Percentiles rank a stretch among this genome's conserved stretches.
Conservation (phyloP, 2,888 invertebrate genomes). For the Pterostichus niger region DNA sequence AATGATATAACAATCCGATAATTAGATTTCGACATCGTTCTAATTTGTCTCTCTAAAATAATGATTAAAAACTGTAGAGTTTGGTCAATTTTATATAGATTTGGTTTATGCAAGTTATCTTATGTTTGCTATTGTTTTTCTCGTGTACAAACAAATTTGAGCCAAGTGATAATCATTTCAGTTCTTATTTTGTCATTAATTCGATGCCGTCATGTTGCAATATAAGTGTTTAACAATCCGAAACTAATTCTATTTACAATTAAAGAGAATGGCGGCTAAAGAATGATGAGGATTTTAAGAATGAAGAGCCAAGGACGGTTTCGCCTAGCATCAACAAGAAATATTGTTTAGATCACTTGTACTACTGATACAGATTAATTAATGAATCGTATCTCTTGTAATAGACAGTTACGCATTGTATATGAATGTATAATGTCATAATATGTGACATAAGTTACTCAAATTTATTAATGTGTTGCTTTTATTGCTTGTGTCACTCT, state of each 20-base stretch:
- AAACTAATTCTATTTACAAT: slow-evolving; percentile 30
- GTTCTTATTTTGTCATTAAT: slow-evolving; percentile 2
- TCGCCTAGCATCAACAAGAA: slow-evolving; percentile 21
- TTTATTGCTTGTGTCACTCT: not conserved
- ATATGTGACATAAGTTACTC: slow-evolving; percentile 24
- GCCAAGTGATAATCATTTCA: not conserved
- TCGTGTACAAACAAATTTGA: not conserved
- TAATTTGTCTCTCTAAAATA: too few relatives aligned
- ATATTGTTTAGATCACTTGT: slow-evolving; percentile 15
- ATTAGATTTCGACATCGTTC: too few relatives aligned
- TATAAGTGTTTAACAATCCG: slow-evolving; percentile 23
- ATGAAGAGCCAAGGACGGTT: slow-evolving; percentile 13
- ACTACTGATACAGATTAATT: slow-evolving; percentile 32
- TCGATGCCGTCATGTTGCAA: slow-evolving; percentile 10
- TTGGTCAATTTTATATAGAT: too few relatives aligned
- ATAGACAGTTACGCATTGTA: slow-evolving; percentile 30
- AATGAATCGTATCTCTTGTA: slow-evolving; percentile 25
- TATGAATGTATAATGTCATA: slow-evolving; percentile 33
- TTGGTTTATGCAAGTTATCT: too few relatives aligned
- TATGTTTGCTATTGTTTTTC: not conserved
- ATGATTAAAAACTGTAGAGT: too few relatives aligned
- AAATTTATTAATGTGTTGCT: slow-evolving; percentile 32
- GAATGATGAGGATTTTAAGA: slow-evolving; percentile 29
- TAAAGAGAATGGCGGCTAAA: slow-evolving; percentile 1
- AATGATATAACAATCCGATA: too few relatives aligned